Conservation (phyloP, 2,113 vertebrate genomes). For the Enhydra lutris region DNA sequence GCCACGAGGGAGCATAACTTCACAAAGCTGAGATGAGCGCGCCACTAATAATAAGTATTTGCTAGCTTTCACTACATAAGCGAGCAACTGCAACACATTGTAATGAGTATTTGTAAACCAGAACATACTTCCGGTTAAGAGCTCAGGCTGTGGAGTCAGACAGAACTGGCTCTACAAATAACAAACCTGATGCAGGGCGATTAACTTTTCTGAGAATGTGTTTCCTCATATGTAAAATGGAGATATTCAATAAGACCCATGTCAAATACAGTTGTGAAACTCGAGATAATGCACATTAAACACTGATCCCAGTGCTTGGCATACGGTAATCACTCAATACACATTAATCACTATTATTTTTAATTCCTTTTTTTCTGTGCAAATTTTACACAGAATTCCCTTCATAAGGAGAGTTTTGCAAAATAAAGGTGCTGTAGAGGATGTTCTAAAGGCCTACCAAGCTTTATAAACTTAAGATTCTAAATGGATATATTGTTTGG, state of each 20-base stretch:
- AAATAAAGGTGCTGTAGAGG: neutral
- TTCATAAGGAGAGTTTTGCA: neutral
- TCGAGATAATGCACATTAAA: neutral
- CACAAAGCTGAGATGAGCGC: neutral
- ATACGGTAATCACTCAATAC: neutral
- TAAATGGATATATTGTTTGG: neutral
- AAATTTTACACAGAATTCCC: neutral
- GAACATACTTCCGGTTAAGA: neutral
- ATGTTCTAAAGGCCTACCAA: neutral
- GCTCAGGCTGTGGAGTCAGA: neutral
- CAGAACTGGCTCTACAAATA: neutral
- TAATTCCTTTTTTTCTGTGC: neutral
- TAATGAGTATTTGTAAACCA: neutral
- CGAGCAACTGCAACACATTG: neutral
- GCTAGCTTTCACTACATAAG: neutral
- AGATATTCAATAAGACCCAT: neutral
- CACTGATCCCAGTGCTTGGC: neutral
- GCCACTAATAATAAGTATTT: neutral
- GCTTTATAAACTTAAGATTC: neutral
- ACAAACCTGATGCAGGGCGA: neutral
- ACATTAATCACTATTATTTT: neutral
- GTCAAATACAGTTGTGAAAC: neutral
- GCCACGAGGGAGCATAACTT: neutral
- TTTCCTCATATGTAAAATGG: neutral
- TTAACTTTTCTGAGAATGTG: neutral